phyloP scores from a whole-genome alignment of 2,113 vertebrate species.

The Hoplias malabaricus region DNA sequence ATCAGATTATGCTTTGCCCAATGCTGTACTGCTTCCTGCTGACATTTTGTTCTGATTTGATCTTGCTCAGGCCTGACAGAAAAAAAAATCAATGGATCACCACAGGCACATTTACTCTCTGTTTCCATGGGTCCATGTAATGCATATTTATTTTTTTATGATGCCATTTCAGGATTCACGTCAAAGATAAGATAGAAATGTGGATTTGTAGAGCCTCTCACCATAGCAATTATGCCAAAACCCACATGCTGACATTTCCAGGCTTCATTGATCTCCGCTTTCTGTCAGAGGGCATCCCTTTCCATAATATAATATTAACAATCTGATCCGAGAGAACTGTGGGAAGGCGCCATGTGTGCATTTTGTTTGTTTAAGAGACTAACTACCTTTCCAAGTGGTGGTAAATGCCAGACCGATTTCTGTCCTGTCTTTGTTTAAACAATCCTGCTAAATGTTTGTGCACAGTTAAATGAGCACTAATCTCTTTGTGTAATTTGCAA shows the following conservation, averaged over 20 bases:
- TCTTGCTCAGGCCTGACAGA: constrained; percentile 16
- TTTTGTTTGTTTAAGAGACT: constrained; percentile 48
- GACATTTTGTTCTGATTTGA: constrained; percentile 31
- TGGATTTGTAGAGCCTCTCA: constrained; percentile 42
- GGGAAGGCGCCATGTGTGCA: constrained; percentile 28
- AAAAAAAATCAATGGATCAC: constrained; percentile 26
- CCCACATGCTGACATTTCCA: constrained; percentile 54
- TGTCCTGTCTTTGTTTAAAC: constrained; percentile 26
- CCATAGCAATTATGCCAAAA: constrained; percentile 40
- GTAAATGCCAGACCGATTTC: constrained; percentile 25
- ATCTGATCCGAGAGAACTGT: constrained; percentile 1
- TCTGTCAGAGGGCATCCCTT: constrained; percentile 35
- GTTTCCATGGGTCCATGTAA: constrained; percentile 35
- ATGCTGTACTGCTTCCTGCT: not conserved
- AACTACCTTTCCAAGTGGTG: constrained; percentile 35
- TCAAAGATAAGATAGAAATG: constrained; percentile 43
- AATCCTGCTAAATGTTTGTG: constrained; percentile 19
- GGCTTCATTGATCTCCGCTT: constrained; percentile 47
- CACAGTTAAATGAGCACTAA: not conserved
- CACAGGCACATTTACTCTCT: not conserved
- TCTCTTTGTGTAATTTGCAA: not conserved
- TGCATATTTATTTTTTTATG: constrained; percentile 40
- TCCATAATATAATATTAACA: constrained; percentile 33
- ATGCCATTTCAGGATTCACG: constrained; percentile 35
- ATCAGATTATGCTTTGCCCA: not conserved